Conservation (phyloP, 1,140 invertebrate genomes). For the Onthophagus taurus region DNA sequence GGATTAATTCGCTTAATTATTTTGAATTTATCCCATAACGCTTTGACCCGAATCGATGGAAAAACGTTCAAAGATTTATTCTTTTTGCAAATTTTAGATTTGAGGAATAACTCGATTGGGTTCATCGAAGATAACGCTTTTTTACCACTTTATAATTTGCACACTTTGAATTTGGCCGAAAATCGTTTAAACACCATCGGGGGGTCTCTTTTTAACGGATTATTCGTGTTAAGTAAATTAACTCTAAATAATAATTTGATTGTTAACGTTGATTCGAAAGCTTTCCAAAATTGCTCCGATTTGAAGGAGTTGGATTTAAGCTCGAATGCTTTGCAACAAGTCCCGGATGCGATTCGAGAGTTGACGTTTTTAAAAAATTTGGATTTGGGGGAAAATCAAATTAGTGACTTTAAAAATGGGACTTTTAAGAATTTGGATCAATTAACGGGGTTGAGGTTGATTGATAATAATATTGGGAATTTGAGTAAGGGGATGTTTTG, state of each 20-base stretch:
- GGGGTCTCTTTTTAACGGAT: slow-evolving; percentile 71
- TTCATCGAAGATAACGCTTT: slow-evolving; percentile 82
- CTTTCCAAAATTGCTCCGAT: slow-evolving; percentile 85
- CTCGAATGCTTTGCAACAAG: slow-evolving; percentile 67
- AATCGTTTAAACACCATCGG: slow-evolving; percentile 75
- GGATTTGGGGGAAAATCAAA: slow-evolving; percentile 80
- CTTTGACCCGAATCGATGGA: slow-evolving; percentile 68
- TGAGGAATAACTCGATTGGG: slow-evolving; percentile 79
- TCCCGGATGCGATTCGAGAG: slow-evolving; percentile 75
- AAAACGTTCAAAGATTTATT: slow-evolving; percentile 80
- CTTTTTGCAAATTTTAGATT: slow-evolving; percentile 76
- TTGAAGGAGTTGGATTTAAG: slow-evolving; percentile 84
- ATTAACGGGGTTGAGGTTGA: slow-evolving; percentile 71
- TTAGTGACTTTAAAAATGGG: slow-evolving; percentile 66
- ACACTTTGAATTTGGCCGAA: slow-evolving; percentile 75
- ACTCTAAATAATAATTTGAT: slow-evolving; percentile 78
- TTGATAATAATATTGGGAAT: slow-evolving; percentile 80
- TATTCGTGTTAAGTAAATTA: slow-evolving; percentile 73
- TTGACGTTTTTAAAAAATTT: slow-evolving; percentile 74
- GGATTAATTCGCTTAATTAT: slow-evolving; percentile 76
- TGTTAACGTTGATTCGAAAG: slow-evolving; percentile 64
- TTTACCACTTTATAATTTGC: slow-evolving; percentile 73
- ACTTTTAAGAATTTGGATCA: slow-evolving; percentile 76
- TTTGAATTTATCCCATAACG: slow-evolving; percentile 77
- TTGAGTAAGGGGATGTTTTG: slow-evolving; percentile 75